Evolutionary conservation across 2,888 invertebrate genomes (phyloP).

Genomic region (Nemoura dubitans): DNA sequence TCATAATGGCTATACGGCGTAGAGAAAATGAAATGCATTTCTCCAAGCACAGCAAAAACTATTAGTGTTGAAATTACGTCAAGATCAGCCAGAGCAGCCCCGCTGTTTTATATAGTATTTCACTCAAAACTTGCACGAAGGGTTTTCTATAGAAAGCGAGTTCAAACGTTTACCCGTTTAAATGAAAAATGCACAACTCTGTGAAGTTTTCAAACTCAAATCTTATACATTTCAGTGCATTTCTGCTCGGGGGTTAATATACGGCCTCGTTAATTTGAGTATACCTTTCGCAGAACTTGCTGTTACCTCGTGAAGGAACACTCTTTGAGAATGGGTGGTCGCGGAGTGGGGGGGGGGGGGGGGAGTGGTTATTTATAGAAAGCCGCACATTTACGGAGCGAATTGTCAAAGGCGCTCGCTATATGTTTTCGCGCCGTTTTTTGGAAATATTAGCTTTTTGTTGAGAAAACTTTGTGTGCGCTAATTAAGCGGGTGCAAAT

Average conservation of each 20-base stretch:
- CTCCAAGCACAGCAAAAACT: neutral
- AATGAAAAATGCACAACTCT: neutral
- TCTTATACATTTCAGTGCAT: slow-evolving; percentile 12
- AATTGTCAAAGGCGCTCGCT: slow-evolving; percentile 28
- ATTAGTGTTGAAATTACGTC: neutral
- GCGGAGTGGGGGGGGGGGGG: neutral
- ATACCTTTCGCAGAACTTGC: slow-evolving; percentile 9
- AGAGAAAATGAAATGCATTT: neutral
- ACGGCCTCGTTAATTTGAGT: neutral
- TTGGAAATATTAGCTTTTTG: slow-evolving; percentile 33
- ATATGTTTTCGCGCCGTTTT: neutral
- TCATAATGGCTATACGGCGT: neutral
- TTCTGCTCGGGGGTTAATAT: neutral
- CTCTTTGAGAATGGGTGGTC: neutral
- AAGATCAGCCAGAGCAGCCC: neutral
- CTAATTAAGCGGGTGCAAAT: slow-evolving; percentile 39
- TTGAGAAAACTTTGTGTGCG: neutral
- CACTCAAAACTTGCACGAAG: neutral
- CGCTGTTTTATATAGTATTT: neutral
- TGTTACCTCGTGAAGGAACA: no score
- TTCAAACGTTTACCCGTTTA: slow-evolving; percentile 1
- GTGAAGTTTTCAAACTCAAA: neutral
- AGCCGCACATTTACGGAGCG: neutral
- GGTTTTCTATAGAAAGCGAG: neutral
- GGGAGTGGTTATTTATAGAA: slow-evolving; percentile 9